Evolutionary conservation across 2,113 vertebrate species (phyloP).

Genomic region (Panthera leo): DNA sequence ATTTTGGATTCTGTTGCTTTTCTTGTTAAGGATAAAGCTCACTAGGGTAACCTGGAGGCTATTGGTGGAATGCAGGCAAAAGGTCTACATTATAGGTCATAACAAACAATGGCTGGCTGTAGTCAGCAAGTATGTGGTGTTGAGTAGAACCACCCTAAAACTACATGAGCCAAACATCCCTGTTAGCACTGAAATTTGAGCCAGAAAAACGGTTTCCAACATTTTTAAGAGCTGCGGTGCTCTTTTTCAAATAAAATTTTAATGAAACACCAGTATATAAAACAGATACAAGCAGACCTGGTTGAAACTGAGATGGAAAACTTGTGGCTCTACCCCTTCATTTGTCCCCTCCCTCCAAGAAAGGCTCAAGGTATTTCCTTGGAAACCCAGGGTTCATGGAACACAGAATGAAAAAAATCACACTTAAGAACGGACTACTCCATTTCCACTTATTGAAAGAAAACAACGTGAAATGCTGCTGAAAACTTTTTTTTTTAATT

Average conservation of each 20-base stretch:
- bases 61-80: background rate
- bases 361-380: background rate
- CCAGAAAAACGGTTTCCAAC: background rate
- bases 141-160: background rate
- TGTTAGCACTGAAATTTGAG: constrained; percentile 10
- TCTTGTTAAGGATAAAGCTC: background rate
- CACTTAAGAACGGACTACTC: background rate
- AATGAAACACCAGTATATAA: background rate
- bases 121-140: background rate
- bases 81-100: background rate
- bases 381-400: background rate
- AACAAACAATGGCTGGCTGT: background rate
- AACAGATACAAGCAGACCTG: background rate
- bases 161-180: background rate
- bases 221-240: background rate
- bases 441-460: background rate
- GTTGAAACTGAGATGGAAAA: background rate
- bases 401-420: background rate
- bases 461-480: background rate
- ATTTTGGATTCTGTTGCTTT: background rate
- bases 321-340: background rate
- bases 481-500: background rate
- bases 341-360: background rate
- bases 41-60: background rate
- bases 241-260: constrained; percentile 21